These are phyloP conservation scores for Semotilus atromaculatus DNA, from an alignment of 2,797 vertebrate genomes.

Conservation along the genomic window DNA sequence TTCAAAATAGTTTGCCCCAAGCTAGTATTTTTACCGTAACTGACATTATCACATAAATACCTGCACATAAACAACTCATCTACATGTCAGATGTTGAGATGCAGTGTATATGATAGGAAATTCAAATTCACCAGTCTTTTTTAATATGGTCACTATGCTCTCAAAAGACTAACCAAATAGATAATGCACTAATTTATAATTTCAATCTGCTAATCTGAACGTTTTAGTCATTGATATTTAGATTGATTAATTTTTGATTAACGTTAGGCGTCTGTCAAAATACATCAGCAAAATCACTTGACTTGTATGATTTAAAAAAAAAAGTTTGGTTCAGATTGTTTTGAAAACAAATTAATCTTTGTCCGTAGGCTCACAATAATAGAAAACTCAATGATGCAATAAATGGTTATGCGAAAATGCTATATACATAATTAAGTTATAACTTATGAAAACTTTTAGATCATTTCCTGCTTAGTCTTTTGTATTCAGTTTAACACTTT, in stretches of 20 bases:
- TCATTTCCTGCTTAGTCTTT: background rate
- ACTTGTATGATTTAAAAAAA: background rate
- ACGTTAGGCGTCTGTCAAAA: background rate
- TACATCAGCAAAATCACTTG: background rate
- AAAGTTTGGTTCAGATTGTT: background rate
- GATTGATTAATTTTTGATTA: background rate
- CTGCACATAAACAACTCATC: constrained; percentile 4
- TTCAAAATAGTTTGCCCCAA: background rate
- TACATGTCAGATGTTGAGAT: background rate
- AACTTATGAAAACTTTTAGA: background rate
- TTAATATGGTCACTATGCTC: background rate
- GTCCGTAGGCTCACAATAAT: background rate
- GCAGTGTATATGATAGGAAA: background rate
- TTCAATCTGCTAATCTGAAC: background rate
- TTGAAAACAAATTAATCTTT: background rate
- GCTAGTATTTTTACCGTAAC: constrained; percentile 5
- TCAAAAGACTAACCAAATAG: background rate
- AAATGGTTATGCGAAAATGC: background rate
- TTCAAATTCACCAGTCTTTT: background rate
- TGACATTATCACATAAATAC: constrained; percentile 20
- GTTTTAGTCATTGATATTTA: background rate
- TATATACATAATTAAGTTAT: background rate
- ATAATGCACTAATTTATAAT: background rate
- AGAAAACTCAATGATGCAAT: background rate
- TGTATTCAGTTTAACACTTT: background rate